A percentile compares a stretch with the other conserved stretches of the same genome.
These are phyloP conservation scores for Dermatemys mawii DNA, from an alignment of 2,113 vertebrate species.

Conservation along the genomic window DNA sequence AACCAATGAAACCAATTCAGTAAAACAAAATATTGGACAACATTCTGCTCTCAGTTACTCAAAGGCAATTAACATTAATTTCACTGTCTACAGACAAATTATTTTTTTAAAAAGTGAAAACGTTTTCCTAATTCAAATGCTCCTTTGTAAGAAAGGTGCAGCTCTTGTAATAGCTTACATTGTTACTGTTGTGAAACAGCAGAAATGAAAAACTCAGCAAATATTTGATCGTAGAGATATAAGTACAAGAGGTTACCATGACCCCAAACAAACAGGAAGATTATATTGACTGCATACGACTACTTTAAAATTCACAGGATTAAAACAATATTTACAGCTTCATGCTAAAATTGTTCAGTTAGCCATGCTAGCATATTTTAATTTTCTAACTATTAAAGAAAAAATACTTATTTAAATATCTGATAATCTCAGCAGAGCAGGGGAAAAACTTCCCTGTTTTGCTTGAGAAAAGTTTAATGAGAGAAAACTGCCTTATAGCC, in stretches of 20 bases:
- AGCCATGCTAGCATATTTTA: neutral
- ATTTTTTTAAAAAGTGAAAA: neutral
- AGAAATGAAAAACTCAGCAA: slow-evolving; percentile 42
- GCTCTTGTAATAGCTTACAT: slow-evolving; percentile 1
- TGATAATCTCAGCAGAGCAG: neutral
- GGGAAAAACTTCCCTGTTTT: neutral
- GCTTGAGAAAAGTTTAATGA: neutral
- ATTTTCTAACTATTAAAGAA: neutral
- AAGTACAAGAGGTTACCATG: slow-evolving; percentile 60
- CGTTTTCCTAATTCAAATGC: neutral
- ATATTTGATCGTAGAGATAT: slow-evolving; percentile 64
- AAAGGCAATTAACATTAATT: neutral
- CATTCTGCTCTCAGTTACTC: neutral
- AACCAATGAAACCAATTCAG: neutral
- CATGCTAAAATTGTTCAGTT: neutral
- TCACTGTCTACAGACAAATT: neutral
- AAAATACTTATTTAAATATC: slow-evolving; percentile 9
- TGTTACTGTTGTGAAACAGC: slow-evolving; percentile 50
- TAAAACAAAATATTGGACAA: neutral
- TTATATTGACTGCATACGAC: neutral
- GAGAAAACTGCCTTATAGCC: neutral
- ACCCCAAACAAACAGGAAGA: slow-evolving; percentile 28
- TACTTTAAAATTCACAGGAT: neutral
- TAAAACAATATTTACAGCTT: neutral
- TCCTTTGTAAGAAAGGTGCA: neutral